Percentiles rank a stretch among this genome's conserved stretches.
Conservation (phyloP, 2,888 invertebrate genomes). For the Volucella inanis region DNA sequence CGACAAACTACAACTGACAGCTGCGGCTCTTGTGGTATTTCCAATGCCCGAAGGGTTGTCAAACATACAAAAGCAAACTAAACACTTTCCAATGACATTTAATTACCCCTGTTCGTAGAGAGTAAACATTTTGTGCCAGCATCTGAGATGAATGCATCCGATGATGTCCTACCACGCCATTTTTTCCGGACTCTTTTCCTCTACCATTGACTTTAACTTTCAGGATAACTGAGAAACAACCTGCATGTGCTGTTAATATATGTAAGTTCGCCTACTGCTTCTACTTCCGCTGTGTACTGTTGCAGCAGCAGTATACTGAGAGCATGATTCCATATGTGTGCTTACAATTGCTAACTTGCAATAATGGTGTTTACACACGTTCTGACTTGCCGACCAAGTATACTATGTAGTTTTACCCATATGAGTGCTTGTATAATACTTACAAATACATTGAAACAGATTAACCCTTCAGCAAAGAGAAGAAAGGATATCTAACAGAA, state of each 20-base stretch:
- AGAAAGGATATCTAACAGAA: neutral
- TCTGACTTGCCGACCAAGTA: slow-evolving; percentile 21
- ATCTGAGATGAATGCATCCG: slow-evolving; percentile 34
- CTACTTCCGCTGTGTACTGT: neutral
- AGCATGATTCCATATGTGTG: slow-evolving; percentile 38
- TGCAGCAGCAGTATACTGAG: neutral
- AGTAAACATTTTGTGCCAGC: slow-evolving; percentile 37
- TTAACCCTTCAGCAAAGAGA: slow-evolving; percentile 36
- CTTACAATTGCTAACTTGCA: slow-evolving; percentile 21
- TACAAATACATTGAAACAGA: slow-evolving; percentile 30
- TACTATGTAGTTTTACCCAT: neutral
- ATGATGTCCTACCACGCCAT: neutral
- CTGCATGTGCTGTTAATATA: neutral
- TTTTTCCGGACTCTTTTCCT: neutral
- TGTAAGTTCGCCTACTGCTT: neutral
- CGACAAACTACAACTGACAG: no score
- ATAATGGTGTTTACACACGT: slow-evolving; percentile 46
- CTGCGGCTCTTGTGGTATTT: no score
- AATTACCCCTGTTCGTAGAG: slow-evolving; percentile 17
- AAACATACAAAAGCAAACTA: slow-evolving; percentile 6
- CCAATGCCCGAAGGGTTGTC: no score
- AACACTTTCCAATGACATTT: slow-evolving; percentile 18
- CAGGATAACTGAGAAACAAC: neutral
- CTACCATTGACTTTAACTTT: neutral
- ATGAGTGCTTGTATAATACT: no score